These are phyloP conservation scores for Chionodraco myersi DNA, from an alignment of 2,113 vertebrate genomes.

Conservation along the genomic window DNA sequence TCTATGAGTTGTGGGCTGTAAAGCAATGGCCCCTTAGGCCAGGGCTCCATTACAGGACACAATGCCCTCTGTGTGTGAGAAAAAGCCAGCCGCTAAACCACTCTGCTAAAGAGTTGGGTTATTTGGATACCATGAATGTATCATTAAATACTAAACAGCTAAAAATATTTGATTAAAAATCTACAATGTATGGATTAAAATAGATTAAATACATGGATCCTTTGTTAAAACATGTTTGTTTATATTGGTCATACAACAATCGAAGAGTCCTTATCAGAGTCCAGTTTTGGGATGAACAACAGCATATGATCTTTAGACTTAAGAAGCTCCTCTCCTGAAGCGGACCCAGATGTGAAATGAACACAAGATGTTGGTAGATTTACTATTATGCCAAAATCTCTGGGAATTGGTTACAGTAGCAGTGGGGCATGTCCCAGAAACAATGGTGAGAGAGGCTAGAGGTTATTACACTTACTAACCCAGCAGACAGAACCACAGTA, in stretches of 20 bases:
- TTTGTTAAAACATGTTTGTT: background rate
- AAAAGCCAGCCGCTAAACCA: slow-evolving; percentile 29
- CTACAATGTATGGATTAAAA: background rate
- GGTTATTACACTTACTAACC: slow-evolving; percentile 61
- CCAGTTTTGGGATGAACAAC: slow-evolving; percentile 16
- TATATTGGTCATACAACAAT: background rate
- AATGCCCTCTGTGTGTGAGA: slow-evolving; percentile 55
- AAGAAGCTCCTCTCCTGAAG: slow-evolving; percentile 22
- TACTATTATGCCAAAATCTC: slow-evolving; percentile 48
- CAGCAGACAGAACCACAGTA: slow-evolving; percentile 53
- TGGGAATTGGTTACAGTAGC: slow-evolving; percentile 65
- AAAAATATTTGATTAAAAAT: background rate
- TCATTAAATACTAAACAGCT: background rate
- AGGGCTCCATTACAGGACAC: slow-evolving; percentile 49
- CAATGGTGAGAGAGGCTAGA: slow-evolving; percentile 76
- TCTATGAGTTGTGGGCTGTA: slow-evolving; percentile 45
- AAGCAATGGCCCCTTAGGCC: slow-evolving; percentile 48
- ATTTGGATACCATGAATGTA: slow-evolving; percentile 11
- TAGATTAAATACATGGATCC: background rate
- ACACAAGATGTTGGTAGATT: slow-evolving; percentile 68
- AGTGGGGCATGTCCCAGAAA: slow-evolving; percentile 46
- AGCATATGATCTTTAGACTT: slow-evolving; percentile 1
- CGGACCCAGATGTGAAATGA: slow-evolving; percentile 59
- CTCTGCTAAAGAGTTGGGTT: slow-evolving; percentile 3
- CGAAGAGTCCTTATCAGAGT: background rate